Percentiles rank a stretch among this genome's conserved stretches.
Conservation (phyloP, 64 coral and sea anemone genomes). For the Porites australiensis region DNA sequence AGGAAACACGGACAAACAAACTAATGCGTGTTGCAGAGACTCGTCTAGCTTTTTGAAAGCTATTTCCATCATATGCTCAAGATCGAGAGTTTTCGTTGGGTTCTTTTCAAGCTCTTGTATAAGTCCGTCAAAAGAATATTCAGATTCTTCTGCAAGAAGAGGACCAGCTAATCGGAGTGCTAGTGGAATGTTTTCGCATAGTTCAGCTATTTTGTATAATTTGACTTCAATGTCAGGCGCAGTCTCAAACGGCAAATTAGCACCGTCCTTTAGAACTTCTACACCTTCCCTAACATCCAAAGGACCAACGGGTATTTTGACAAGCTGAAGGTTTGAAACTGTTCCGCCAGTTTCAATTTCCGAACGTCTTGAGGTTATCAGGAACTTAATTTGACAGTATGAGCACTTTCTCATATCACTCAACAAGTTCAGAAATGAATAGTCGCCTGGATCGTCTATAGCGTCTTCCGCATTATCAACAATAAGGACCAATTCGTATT, state of each 20-base stretch:
- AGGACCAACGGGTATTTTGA: neutral
- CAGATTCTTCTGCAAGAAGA: slow-evolving; percentile 45
- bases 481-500: slow-evolving; percentile 26
- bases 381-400: slow-evolving; percentile 26
- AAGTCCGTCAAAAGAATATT: slow-evolving; percentile 31
- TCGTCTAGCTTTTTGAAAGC: slow-evolving; percentile 52
- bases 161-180: slow-evolving; percentile 40
- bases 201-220: neutral
- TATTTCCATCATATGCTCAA: slow-evolving; percentile 37
- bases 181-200: slow-evolving; percentile 52
- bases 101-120: neutral
- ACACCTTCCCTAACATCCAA: slow-evolving; percentile 30
- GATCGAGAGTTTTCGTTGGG: slow-evolving; percentile 28
- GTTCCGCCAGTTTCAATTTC: neutral
- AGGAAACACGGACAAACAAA: slow-evolving; percentile 56
- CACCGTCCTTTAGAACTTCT: slow-evolving; percentile 8
- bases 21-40: neutral
- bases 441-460: neutral
- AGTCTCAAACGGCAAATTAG: neutral
- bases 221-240: neutral
- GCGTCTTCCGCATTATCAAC: slow-evolving; percentile 73
- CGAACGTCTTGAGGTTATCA: slow-evolving; percentile 57
- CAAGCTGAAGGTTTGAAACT: neutral
- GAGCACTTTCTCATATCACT: slow-evolving; percentile 38
- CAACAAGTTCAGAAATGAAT: slow-evolving; percentile 42